phyloP scores from a whole-genome alignment of 1,140 invertebrate genomes.

The Ptiloglossa arizonensis region DNA sequence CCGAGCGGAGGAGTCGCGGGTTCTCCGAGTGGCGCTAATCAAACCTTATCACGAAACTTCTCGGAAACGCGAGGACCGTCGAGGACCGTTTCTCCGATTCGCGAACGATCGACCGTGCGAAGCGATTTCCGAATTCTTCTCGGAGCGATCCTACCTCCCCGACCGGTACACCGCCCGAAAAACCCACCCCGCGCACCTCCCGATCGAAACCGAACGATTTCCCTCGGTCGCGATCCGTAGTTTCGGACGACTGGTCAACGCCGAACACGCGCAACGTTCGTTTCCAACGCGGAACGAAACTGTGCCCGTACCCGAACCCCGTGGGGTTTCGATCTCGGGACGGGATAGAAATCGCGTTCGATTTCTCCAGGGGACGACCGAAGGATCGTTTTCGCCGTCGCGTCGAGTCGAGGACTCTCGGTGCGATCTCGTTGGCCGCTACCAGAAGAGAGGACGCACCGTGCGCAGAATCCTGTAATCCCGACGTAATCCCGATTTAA shows the following conservation, averaged over 20 bases:
- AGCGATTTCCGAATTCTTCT: constrained; percentile 25
- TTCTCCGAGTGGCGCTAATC: constrained; percentile 45
- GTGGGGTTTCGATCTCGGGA: too few species aligned
- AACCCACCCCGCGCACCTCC: too few species aligned
- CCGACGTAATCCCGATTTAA: constrained; percentile 68
- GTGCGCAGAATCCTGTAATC: constrained; percentile 55
- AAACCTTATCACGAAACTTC: constrained; percentile 64
- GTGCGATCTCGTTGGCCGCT: constrained; percentile 2
- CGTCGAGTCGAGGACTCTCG: not conserved
- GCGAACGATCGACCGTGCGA: not conserved
- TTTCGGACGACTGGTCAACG: too few species aligned
- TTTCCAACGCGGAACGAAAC: too few species aligned
- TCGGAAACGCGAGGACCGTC: constrained; percentile 41
- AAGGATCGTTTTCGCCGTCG: constrained; percentile 9
- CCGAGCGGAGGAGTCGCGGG: not conserved
- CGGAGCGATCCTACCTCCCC: constrained; percentile 8
- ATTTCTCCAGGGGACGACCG: not conserved
- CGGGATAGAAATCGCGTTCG: too few species aligned
- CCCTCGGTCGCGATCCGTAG: too few species aligned
- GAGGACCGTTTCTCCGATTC: constrained; percentile 29
- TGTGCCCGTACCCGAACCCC: too few species aligned
- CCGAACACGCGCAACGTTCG: too few species aligned
- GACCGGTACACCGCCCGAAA: not conserved
- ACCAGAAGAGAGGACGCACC: constrained; percentile 21
- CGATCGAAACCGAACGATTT: too few species aligned